Percentiles rank a stretch among this genome's conserved stretches.
phyloP scores from a whole-genome alignment of 92 coral and sea anemone genomes.

The Porites cylindrica region DNA sequence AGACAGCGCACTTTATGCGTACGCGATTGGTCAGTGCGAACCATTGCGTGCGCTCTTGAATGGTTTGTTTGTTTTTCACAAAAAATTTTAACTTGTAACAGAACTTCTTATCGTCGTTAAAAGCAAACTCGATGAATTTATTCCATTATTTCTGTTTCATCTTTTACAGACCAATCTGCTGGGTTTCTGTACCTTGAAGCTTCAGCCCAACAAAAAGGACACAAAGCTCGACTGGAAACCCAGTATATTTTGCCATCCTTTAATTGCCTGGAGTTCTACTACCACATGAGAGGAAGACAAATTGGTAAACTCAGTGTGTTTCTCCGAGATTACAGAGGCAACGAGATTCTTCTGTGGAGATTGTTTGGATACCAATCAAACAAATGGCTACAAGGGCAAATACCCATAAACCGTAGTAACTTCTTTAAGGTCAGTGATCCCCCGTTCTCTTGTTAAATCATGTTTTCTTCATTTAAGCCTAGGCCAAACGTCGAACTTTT shows the following conservation, averaged over 20 bases:
- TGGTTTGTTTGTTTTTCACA: no score
- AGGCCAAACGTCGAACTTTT: no score
- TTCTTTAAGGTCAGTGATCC: conserved; percentile 58
- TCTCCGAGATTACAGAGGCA: conserved; percentile 19
- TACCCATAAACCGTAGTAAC: conserved; percentile 35
- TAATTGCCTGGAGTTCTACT: conserved; percentile 68
- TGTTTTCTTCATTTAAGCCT: no score
- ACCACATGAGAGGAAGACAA: conserved; percentile 61
- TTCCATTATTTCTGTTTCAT: not conserved
- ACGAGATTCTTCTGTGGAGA: conserved; percentile 69
- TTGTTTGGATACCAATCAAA: conserved; percentile 55
- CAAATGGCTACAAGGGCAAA: conserved; percentile 55
- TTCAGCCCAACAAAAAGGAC: conserved; percentile 10
- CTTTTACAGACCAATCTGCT: not conserved
- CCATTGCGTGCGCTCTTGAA: no score
- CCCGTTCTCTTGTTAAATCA: no score
- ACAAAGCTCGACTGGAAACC: conserved; percentile 47
- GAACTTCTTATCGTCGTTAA: no score
- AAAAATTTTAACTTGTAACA: no score
- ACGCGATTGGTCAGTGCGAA: no score
- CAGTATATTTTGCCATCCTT: conserved; percentile 47
- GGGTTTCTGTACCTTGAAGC: conserved; percentile 20
- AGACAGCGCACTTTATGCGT: no score
- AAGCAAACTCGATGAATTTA: no score
- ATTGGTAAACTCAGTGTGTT: conserved; percentile 79